Evolutionary conservation across 2,113 vertebrate species (phyloP).

Genomic region (Oxyura jamaicensis): DNA sequence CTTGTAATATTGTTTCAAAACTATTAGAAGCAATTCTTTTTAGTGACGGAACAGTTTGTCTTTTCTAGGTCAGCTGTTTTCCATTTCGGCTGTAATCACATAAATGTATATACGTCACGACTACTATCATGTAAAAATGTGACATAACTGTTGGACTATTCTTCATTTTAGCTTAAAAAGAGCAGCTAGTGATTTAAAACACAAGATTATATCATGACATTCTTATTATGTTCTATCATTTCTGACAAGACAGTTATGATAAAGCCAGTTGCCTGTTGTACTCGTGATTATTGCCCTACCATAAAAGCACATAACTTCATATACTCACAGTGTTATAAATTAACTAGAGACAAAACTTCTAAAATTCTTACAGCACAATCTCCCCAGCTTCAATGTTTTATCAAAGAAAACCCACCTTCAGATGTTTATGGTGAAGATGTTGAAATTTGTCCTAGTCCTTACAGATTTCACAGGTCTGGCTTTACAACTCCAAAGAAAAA

Average conservation of each 20-base stretch:
- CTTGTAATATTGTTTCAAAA: not conserved
- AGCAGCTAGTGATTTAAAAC: conserved; percentile 1
- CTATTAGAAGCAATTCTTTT: not conserved
- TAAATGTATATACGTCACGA: not conserved
- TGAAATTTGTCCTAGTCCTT: not conserved
- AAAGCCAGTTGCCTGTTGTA: not conserved
- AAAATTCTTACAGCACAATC: not conserved
- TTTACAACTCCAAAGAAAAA: not conserved
- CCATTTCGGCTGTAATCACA: not conserved
- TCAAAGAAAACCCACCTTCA: not conserved
- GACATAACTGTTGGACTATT: conserved; percentile 8
- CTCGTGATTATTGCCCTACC: not conserved
- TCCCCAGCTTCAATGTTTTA: not conserved
- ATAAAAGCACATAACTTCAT: not conserved
- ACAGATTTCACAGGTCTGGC: not conserved
- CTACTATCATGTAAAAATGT: not conserved
- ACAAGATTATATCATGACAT: not conserved
- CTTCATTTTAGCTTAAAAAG: not conserved
- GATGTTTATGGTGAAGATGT: not conserved
- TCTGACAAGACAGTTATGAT: not conserved
- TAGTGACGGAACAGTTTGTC: not conserved
- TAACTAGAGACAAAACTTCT: not conserved
- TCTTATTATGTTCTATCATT: not conserved
- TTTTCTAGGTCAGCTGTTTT: conserved; percentile 23
- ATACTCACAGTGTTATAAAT: not conserved